A percentile compares a stretch with the other conserved stretches of the same genome.
These are phyloP conservation scores for Thermophis baileyi DNA, from an alignment of 2,113 vertebrate genomes.

Conservation along the genomic window DNA sequence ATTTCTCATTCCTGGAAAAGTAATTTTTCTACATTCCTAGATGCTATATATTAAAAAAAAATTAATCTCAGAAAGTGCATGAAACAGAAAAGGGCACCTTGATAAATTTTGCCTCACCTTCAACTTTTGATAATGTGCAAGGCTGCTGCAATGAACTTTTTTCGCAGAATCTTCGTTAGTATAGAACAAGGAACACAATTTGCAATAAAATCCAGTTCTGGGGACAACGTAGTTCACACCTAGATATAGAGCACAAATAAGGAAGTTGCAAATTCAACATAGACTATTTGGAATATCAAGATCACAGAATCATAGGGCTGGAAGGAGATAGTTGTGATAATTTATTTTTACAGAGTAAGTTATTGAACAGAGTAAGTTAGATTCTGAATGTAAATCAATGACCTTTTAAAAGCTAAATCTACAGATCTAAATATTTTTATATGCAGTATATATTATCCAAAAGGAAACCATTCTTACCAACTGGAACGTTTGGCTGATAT, in stretches of 20 bases:
- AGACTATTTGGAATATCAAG: constrained; percentile 28
- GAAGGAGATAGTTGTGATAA: background rate
- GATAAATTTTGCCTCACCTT: constrained; percentile 80
- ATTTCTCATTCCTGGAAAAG: background rate
- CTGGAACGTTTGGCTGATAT: constrained; percentile 80
- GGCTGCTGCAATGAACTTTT: constrained; percentile 94
- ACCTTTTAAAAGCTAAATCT: background rate
- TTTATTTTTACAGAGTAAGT: constrained; percentile 51
- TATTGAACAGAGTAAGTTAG: constrained; percentile 29
- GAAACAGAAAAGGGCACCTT: background rate
- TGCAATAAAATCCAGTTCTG: constrained; percentile 97
- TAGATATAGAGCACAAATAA: constrained; percentile 62
- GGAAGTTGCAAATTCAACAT: constrained; percentile 53
- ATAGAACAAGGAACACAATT: constrained; percentile 96
- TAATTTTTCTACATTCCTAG: background rate
- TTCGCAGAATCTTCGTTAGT: constrained; percentile 94
- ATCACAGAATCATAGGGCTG: background rate
- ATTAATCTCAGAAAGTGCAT: background rate
- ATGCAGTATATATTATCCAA: background rate
- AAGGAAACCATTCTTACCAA: constrained; percentile 78
- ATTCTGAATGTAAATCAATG: background rate
- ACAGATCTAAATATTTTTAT: constrained; percentile 42
- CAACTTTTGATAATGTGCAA: constrained; percentile 92
- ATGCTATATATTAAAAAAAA: constrained; percentile 2
- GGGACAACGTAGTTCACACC: constrained; percentile 92